Evolutionary conservation across 2,888 invertebrate genomes (phyloP), one percentile per base, ranked within the genome.

Genomic region (Agrochola litura): DNA sequence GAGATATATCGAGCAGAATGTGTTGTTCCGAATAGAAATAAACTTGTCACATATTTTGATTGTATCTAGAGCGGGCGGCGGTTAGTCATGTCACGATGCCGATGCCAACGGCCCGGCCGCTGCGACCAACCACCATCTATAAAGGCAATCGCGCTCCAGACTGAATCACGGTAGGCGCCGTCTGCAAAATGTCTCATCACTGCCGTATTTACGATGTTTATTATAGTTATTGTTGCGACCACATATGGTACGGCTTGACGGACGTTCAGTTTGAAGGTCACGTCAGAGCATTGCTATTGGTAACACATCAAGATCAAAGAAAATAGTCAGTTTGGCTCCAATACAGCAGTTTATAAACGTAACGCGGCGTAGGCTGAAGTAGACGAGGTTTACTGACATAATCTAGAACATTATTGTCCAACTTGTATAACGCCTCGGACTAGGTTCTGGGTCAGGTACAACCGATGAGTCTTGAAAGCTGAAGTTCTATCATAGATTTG

Each of bases 41-140:
- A 96, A 96, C 95, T 95, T 96, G 96, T 96, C 96, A 95, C 96
- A 96, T 96, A 96, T 96, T 96, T 96, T 96, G 96, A 96, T 96
- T 96, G 96, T 96, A 96, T 96, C 95, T 96, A 96, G 96, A 96
- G 96, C 96, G 95, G 92, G 94, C 93, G 92, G 93, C 92, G 96
- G 96, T 96, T 96, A 96, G 96, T 96, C 96, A 96, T 95, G 93
- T 93, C 92, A 94, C 92, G 94, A 90, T 94, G 93, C 91, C 93
- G 96, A 95, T 96, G 96, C 96, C 96, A 96, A 95, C 96, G 96
- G 91, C 95, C 95, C 95, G 94, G 93, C 92, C 92, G 92, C 92
- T 90, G 76, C 84, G 76, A 79, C 84, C 92, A 90, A 92, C 91
- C 94, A 93, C 92, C 93, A 91, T 93, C 95, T 96, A 95, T 96